Percentiles rank a stretch among this genome's conserved stretches.
Evolutionary conservation across 1,140 invertebrate species (phyloP).

Genomic region (Cherax quadricarinatus): DNA sequence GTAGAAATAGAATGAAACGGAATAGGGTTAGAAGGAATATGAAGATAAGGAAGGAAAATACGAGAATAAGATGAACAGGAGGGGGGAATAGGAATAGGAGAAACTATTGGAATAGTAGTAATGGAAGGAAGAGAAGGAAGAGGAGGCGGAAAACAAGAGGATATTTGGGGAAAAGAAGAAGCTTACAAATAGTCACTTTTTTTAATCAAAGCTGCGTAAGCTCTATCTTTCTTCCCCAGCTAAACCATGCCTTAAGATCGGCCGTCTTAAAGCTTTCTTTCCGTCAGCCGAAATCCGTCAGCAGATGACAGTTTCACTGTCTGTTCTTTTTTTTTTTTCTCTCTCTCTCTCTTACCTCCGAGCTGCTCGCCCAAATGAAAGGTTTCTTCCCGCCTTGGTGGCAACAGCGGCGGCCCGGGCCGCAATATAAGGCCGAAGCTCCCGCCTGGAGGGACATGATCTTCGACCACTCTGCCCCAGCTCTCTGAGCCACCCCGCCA

Average conservation of each 20-base stretch:
- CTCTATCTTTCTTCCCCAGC: not conserved
- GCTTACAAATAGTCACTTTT: slow-evolving; percentile 7
- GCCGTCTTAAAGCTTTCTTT: slow-evolving; percentile 7
- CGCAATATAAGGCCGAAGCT: not conserved
- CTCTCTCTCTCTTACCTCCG: too few species aligned
- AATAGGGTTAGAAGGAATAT: not conserved
- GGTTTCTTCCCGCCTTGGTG: too few species aligned
- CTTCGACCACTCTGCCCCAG: slow-evolving; percentile 19
- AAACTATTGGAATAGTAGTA: too few species aligned
- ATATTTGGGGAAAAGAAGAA: not conserved
- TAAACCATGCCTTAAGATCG: not conserved
- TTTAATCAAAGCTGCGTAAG: not conserved
- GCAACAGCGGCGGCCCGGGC: not conserved
- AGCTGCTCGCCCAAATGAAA: too few species aligned
- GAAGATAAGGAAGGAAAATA: not conserved
- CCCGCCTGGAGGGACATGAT: not conserved
- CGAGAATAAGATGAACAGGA: not conserved
- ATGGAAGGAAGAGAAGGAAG: not conserved
- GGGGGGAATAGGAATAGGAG: not conserved
- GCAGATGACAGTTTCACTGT: slow-evolving; percentile 28
- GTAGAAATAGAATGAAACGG: too few species aligned
- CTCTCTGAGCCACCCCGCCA: too few species aligned
- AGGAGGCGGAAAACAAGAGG: not conserved
- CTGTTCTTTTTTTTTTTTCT: not conserved
- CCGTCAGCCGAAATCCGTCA: not conserved